These are phyloP conservation scores for Zootoca vivipara DNA, from an alignment of 2,113 vertebrate genomes.

Conservation along the genomic window DNA sequence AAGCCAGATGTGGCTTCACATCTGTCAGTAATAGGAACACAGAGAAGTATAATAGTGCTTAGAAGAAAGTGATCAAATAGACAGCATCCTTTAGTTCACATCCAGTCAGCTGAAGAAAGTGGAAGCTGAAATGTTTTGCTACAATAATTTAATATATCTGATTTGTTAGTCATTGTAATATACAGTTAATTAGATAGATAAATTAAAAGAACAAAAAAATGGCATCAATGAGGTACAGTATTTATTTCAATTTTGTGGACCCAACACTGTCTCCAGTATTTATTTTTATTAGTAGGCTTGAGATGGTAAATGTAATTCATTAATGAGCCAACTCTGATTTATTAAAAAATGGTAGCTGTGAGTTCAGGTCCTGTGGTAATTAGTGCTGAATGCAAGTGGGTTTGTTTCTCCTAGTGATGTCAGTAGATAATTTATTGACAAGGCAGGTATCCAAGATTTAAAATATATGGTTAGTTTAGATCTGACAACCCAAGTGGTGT, in stretches of 20 bases:
- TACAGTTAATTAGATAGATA: too few species aligned
- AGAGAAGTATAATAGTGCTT: background rate
- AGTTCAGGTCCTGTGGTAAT: conserved; percentile 23
- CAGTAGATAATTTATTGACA: conserved; percentile 3
- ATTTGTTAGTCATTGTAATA: too few species aligned
- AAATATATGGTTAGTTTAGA: background rate
- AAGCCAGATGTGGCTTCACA: too few species aligned
- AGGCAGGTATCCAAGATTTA: conserved; percentile 27
- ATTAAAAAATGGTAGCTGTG: conserved; percentile 55
- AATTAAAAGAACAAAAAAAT: conserved; percentile 43
- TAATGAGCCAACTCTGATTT: conserved; percentile 74
- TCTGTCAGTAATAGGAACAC: background rate
- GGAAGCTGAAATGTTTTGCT: too few species aligned
- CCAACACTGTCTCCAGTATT: conserved; percentile 25
- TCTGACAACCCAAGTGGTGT: background rate
- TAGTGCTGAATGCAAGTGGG: conserved; percentile 22
- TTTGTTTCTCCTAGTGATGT: conserved; percentile 4
- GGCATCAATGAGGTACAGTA: background rate
- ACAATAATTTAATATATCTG: too few species aligned
- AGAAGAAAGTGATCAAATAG: background rate
- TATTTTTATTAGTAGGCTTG: conserved; percentile 44
- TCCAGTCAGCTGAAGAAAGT: too few species aligned
- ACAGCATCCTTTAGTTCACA: too few species aligned
- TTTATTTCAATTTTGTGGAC: conserved; percentile 60
- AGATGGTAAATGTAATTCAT: conserved; percentile 70